Percentiles rank a stretch among this genome's conserved stretches.
phyloP scores from a whole-genome alignment of 2,113 vertebrate genomes.

The Seriola rivoliana region DNA sequence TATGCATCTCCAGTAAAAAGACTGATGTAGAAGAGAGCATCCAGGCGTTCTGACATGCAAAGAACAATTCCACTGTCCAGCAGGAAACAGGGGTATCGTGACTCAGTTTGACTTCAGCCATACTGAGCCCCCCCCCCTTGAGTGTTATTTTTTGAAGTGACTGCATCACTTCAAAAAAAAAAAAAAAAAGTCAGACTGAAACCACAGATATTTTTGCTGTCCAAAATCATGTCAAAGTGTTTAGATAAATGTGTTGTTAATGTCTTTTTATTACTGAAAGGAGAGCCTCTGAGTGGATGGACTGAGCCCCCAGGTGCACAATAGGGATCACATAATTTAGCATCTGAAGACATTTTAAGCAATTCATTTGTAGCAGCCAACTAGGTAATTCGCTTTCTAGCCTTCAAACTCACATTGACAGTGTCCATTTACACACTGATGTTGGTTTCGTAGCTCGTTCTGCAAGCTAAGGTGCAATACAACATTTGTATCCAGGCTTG shows the following conservation, averaged over 20 bases:
- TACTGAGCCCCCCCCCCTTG: conserved; percentile 11
- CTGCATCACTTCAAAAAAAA: no score
- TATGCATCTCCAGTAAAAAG: conserved; percentile 29
- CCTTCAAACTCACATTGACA: no score
- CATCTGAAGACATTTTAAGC: not conserved
- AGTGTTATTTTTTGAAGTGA: no score
- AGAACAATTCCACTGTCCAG: conserved; percentile 26
- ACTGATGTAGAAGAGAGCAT: conserved; percentile 7
- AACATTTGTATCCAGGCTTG: not conserved
- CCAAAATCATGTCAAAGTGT: not conserved
- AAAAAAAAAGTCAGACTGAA: not conserved
- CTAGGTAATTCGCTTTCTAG: not conserved
- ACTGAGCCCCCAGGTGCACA: not conserved
- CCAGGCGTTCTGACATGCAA: conserved; percentile 43
- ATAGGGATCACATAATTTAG: not conserved
- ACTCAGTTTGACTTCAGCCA: conserved; percentile 18
- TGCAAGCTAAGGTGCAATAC: not conserved
- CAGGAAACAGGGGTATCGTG: conserved; percentile 18
- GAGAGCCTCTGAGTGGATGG: not conserved
- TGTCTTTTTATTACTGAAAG: conserved; percentile 5
- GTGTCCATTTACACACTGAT: no score
- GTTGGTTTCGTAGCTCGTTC: not conserved
- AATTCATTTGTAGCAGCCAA: not conserved
- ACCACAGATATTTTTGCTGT: not conserved
- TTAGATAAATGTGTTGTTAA: not conserved